phyloP scores from a whole-genome alignment of 1,140 invertebrate genomes.

The Luehdorfia chinensis region DNA sequence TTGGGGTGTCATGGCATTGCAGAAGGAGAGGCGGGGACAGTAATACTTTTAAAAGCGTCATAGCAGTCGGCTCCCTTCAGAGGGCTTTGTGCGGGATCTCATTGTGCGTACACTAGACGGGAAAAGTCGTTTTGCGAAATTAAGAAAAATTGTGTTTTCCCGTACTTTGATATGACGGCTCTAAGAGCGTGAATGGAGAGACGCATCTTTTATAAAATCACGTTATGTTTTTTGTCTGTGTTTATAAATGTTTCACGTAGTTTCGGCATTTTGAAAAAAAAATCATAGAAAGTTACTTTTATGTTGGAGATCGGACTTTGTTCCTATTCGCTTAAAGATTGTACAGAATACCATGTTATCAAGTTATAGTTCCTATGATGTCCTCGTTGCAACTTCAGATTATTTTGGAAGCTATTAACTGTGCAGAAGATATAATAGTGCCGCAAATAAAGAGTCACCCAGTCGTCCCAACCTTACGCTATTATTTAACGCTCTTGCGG shows the following conservation, averaged over 20 bases:
- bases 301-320: too few species aligned
- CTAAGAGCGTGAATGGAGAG: slow-evolving; percentile 13
- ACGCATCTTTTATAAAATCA: slow-evolving; percentile 9
- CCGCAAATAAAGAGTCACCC: too few species aligned
- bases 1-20: slow-evolving; percentile 21
- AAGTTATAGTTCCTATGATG: too few species aligned
- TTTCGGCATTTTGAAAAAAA: not conserved
- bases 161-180: slow-evolving; percentile 17
- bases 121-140: slow-evolving; percentile 22
- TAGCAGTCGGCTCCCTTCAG: slow-evolving; percentile 29
- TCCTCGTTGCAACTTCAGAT: too few species aligned
- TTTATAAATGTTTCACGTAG: slow-evolving; percentile 2
- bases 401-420: too few species aligned
- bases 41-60: slow-evolving; percentile 69
- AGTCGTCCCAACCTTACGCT: too few species aligned
- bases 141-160: slow-evolving; percentile 19
- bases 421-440: too few species aligned
- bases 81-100: slow-evolving; percentile 42
- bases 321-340: too few species aligned
- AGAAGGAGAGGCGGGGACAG: slow-evolving; percentile 28
- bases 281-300: too few species aligned
- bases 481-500: too few species aligned
- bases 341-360: too few species aligned
- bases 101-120: slow-evolving; percentile 39
- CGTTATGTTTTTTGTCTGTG: slow-evolving; percentile 8